Evolutionary conservation across 2,888 invertebrate species (phyloP).

Genomic region (Trichopoda pennipes): DNA sequence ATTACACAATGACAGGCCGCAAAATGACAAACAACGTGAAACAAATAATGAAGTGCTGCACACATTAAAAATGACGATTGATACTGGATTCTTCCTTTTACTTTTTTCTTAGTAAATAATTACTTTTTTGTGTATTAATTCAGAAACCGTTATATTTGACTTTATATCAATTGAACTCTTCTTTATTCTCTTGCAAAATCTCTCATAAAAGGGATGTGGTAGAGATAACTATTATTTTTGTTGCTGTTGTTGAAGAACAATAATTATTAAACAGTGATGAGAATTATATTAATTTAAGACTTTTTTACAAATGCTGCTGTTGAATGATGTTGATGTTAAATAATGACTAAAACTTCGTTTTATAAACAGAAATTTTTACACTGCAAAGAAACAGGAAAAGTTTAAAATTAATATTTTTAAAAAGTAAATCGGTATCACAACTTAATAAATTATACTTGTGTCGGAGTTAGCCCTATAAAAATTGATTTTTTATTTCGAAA

Average conservation of each 20-base stretch:
- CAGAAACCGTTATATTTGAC: slow-evolving; percentile 56
- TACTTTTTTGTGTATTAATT: slow-evolving; percentile 17
- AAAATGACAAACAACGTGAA: slow-evolving; percentile 41
- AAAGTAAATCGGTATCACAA: too few species aligned
- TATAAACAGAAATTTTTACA: slow-evolving; percentile 61
- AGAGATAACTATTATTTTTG: background rate
- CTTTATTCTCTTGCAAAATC: slow-evolving; percentile 15
- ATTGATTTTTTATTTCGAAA: too few species aligned
- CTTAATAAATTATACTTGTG: too few species aligned
- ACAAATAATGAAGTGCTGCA: slow-evolving; percentile 20
- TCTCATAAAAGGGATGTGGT: slow-evolving; percentile 3
- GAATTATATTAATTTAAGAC: slow-evolving; percentile 10
- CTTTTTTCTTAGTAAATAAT: background rate
- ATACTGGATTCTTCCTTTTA: slow-evolving; percentile 20
- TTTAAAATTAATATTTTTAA: background rate
- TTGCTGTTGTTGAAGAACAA: slow-evolving; percentile 3
- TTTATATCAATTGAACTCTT: slow-evolving; percentile 32
- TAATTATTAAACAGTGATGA: slow-evolving; percentile 21
- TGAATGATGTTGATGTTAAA: slow-evolving; percentile 21
- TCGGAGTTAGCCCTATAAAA: too few species aligned
- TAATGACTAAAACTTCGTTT: slow-evolving; percentile 13
- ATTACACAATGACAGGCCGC: slow-evolving; percentile 53
- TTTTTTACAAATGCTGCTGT: slow-evolving; percentile 35
- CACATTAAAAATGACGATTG: slow-evolving; percentile 28
- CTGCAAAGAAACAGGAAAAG: slow-evolving; percentile 44